phyloP scores from a whole-genome alignment of 2,113 vertebrate species.

The Centropus unirufus region DNA sequence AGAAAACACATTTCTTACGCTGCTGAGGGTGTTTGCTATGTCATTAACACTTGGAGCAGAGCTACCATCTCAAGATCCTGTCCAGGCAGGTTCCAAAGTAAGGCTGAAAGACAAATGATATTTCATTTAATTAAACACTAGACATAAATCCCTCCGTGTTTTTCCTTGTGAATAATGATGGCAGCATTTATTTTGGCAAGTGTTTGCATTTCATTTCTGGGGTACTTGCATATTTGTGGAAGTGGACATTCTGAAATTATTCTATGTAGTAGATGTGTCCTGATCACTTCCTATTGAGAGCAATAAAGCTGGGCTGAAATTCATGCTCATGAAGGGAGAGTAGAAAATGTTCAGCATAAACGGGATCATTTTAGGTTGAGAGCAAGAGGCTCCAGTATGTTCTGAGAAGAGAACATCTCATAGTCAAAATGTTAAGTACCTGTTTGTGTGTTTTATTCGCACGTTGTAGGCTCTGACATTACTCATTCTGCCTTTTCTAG shows the following conservation, averaged over 20 bases:
- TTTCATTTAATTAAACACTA: not conserved
- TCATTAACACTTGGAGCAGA: conserved; percentile 56
- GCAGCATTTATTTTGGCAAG: not conserved
- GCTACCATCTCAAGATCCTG: conserved; percentile 35
- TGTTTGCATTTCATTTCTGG: not conserved
- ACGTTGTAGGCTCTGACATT: not conserved
- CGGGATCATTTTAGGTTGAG: not conserved
- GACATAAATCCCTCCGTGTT: not conserved
- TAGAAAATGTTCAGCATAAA: not conserved
- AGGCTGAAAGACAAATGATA: not conserved
- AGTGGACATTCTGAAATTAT: not conserved
- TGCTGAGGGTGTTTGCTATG: conserved; percentile 45
- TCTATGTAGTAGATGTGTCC: not conserved
- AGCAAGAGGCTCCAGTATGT: not conserved
- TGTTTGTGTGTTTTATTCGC: not conserved
- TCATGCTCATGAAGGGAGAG: not conserved
- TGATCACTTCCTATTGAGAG: not conserved
- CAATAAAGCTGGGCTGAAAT: not conserved
- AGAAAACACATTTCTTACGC: conserved; percentile 12
- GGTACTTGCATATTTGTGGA: not conserved
- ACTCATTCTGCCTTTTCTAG: not conserved
- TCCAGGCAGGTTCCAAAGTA: conserved; percentile 38
- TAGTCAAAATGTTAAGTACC: not conserved
- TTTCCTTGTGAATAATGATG: not conserved
- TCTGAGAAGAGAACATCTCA: not conserved